phyloP scores from a whole-genome alignment of 2,888 invertebrate genomes.

The Mimachlamys varia region DNA sequence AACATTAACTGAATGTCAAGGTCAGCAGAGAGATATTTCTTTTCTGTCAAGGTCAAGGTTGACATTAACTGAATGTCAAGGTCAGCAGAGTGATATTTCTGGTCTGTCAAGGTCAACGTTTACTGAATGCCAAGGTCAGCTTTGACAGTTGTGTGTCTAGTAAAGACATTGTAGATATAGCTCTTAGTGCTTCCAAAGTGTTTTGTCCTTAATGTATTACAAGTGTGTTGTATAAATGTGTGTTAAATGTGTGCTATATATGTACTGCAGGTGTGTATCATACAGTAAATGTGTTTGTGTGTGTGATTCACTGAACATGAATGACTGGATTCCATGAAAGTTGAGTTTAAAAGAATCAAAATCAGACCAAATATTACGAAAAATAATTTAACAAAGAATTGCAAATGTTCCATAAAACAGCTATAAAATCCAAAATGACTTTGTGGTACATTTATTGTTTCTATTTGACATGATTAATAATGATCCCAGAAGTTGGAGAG shows the following conservation, averaged over 20 bases:
- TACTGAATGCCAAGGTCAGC: not conserved
- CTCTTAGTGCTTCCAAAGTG: slow-evolving; percentile 18
- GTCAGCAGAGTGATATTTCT: not conserved
- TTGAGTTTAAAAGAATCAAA: not conserved
- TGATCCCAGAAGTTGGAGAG: not conserved
- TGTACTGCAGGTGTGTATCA: not conserved
- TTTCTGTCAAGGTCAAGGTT: not conserved
- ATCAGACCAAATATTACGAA: not conserved
- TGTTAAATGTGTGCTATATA: not conserved
- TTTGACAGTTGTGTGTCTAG: not conserved
- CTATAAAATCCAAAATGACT: not conserved
- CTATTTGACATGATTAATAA: no score
- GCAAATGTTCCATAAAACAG: not conserved
- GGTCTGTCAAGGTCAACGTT: not conserved
- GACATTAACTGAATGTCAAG: not conserved
- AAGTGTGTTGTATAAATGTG: not conserved
- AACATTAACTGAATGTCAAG: not conserved
- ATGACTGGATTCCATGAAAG: not conserved
- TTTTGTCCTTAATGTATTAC: not conserved
- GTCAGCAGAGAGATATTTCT: not conserved
- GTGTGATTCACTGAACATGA: not conserved
- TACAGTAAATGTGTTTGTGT: not conserved
- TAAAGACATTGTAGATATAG: not conserved
- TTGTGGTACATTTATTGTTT: not conserved
- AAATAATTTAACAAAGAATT: not conserved